phyloP scores from a whole-genome alignment of 2,113 vertebrate genomes.

The Chaetodon auriga region DNA sequence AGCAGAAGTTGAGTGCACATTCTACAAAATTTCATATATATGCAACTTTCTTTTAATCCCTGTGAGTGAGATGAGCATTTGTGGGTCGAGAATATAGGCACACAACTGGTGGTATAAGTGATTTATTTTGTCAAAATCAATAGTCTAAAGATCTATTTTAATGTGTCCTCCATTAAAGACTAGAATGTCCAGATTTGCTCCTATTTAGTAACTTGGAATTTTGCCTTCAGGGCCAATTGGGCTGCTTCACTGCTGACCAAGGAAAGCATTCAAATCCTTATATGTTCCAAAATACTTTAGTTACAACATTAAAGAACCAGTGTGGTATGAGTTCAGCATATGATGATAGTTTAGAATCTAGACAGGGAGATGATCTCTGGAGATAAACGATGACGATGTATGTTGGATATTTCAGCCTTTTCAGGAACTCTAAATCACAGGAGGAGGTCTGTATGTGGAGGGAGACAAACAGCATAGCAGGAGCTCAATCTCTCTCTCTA shows the following conservation, averaged over 20 bases:
- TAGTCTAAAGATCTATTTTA: too few relatives aligned
- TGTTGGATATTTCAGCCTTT: conserved; percentile 53
- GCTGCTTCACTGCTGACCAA: background rate
- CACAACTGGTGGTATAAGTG: background rate
- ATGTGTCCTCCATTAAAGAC: too few relatives aligned
- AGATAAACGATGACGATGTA: conserved; percentile 47
- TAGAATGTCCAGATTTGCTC: conserved; percentile 2
- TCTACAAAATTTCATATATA: background rate
- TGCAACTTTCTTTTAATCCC: background rate
- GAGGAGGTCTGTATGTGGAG: conserved; percentile 53
- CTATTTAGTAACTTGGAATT: background rate
- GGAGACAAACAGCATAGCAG: conserved; percentile 52
- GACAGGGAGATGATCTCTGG: conserved; percentile 22
- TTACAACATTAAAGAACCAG: background rate
- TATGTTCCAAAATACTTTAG: background rate
- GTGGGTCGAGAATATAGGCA: background rate
- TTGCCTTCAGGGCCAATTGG: background rate
- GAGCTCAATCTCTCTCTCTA: conserved; percentile 26
- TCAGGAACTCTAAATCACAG: conserved; percentile 59
- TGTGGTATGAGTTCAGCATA: conserved; percentile 25
- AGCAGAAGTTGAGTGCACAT: background rate
- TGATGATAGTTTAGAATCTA: conserved; percentile 45
- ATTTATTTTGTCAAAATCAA: background rate
- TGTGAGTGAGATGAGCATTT: background rate
- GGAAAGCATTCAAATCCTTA: background rate